Percentiles rank a stretch among this genome's conserved stretches.
phyloP scores from a whole-genome alignment of 2,113 vertebrate species.

The Hyperopisus bebe region DNA sequence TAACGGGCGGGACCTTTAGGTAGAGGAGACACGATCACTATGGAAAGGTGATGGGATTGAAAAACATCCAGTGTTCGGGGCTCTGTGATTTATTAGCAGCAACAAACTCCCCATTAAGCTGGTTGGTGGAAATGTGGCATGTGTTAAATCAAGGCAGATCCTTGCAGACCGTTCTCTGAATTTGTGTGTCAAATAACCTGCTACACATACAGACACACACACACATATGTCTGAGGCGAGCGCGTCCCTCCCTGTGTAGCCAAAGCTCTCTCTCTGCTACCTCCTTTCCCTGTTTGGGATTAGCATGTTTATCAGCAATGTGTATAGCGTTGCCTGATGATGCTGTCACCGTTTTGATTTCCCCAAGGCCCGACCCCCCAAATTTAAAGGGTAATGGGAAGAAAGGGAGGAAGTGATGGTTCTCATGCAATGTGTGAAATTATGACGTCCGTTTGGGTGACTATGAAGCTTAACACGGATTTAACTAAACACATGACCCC shows the following conservation, averaged over 20 bases:
- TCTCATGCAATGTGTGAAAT: not conserved
- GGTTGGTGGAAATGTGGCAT: not conserved
- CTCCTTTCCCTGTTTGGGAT: not conserved
- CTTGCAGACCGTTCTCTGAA: not conserved
- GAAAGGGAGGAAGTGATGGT: not conserved
- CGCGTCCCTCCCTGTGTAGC: not conserved
- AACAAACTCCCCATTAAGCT: not conserved
- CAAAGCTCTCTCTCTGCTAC: not conserved
- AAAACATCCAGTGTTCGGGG: not conserved
- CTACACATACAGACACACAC: not conserved
- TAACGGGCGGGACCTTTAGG: not conserved
- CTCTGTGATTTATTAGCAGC: not conserved
- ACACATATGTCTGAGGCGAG: not conserved
- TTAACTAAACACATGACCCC: not conserved
- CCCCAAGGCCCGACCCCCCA: not conserved
- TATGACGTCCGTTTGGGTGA: not conserved
- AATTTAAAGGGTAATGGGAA: not conserved
- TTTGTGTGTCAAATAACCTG: not conserved
- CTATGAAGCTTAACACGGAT: not conserved
- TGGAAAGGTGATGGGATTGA: not conserved
- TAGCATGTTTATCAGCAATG: not conserved
- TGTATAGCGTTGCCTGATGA: not conserved
- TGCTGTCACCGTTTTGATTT: conserved; percentile 3
- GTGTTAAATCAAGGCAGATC: not conserved
- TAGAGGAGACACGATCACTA: not conserved